Conservation (phyloP, 2,888 invertebrate genomes). For the Athalia cordata region DNA sequence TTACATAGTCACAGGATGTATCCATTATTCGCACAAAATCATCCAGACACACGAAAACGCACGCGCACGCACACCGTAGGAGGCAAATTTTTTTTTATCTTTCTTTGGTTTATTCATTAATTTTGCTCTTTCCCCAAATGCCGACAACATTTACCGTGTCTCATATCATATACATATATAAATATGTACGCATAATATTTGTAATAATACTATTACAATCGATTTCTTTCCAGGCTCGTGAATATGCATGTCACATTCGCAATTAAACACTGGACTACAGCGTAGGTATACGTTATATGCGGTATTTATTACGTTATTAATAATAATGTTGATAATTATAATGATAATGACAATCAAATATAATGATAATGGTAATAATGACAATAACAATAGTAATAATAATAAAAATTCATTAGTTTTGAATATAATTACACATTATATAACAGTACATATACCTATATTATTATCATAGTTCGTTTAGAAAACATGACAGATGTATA, state of each 20-base stretch:
- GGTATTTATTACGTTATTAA: too few relatives aligned
- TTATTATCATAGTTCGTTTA: too few relatives aligned
- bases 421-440: too few relatives aligned
- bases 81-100: conserved; percentile 9
- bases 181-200: background rate
- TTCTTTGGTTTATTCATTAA: background rate
- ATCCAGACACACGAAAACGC: conserved; percentile 28
- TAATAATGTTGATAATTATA: too few relatives aligned
- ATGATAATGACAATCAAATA: too few relatives aligned
- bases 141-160: too few relatives aligned
- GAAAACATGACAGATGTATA: too few relatives aligned
- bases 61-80: conserved; percentile 7
- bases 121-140: background rate
- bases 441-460: too few relatives aligned
- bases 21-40: conserved; percentile 11
- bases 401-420: too few relatives aligned
- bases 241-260: background rate
- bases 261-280: background rate
- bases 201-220: background rate
- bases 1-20: conserved; percentile 44
- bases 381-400: too few relatives aligned
- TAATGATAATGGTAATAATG: too few relatives aligned
- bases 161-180: too few relatives aligned
- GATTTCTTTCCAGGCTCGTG: background rate
- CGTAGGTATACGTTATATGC: background rate